phyloP scores from a whole-genome alignment of 2,797 vertebrate genomes.

The Neosilurus mollespiculum region DNA sequence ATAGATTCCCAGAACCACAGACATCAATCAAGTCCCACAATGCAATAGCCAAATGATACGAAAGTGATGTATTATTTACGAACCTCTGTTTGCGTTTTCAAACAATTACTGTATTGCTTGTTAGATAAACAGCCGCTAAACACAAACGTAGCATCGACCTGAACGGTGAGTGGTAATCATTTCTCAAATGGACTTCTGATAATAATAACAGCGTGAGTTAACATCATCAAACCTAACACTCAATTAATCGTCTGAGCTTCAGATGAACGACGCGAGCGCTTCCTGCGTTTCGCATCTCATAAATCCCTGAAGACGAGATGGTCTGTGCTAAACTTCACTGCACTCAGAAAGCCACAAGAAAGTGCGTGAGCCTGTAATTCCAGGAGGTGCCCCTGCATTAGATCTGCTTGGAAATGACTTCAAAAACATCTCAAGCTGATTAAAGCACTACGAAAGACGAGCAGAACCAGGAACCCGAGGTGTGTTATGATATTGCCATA shows the following conservation, averaged over 20 bases:
- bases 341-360: slow-evolving; percentile 75
- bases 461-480: background rate
- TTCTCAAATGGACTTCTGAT: background rate
- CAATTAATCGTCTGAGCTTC: slow-evolving; percentile 33
- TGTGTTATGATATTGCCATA: background rate
- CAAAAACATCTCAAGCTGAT: slow-evolving; percentile 45
- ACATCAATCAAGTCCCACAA: background rate
- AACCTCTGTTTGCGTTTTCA: background rate
- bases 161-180: background rate
- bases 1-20: background rate
- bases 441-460: background rate
- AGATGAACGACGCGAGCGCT: slow-evolving; percentile 61
- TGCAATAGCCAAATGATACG: background rate
- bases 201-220: background rate
- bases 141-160: background rate
- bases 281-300: slow-evolving; percentile 73
- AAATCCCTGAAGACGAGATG: slow-evolving; percentile 62
- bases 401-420: slow-evolving; percentile 65
- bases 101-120: background rate
- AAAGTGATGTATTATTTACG: background rate
- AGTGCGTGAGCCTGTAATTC: slow-evolving; percentile 68
- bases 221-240: slow-evolving; percentile 19
- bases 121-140: background rate
- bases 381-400: slow-evolving; percentile 61
- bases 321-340: slow-evolving; percentile 70